Evolutionary conservation across 2,888 invertebrate genomes (phyloP), one percentile per base, ranked within the genome.

Genomic region (Amblyjoppa fuscipennis): DNA sequence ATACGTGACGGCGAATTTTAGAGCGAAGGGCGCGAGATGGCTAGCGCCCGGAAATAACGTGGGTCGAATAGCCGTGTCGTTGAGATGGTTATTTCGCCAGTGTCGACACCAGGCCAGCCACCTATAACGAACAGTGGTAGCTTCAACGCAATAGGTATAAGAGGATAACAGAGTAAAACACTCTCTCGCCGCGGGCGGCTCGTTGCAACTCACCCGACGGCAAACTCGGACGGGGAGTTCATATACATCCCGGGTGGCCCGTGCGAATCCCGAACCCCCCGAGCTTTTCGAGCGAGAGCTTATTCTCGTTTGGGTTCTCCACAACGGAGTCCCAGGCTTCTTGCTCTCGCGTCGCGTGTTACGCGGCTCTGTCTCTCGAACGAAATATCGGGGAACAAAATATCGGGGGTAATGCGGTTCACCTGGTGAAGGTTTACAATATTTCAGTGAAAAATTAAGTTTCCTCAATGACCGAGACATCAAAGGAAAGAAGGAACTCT

Each of bases 161-260:
- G 88, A 88, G 89, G 88, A 91, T 91, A 89, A 91, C 89, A 89
- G 89, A 87, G 87, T 90, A 90, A 91, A 90, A 91, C 88, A 90
- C 90, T 90, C 89, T 59, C 59, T 59, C 59, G 28, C 59, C 59
- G 28, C 59, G 28, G 59, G 59, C 28, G 59, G 59, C 28, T 9
- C 13, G 59, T 75, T 85, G 68, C 20, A 74, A 74, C 81, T 64
- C 64, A 38, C 64, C 38, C 64, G 31, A 34, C 31, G 64, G 64
- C 64, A 64, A 31, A 28, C 64, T 34, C 64, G 31, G 25, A 3
- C 56, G 20, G 25, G 13, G 38, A 64, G 64, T 64, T 64, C 64
- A 64, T 64, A 64, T 38, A 59, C 64, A 64, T 38, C 9, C 38
- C 64, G 34, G 38, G n/a, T 31, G 34, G 64, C 28, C 64, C 9